Conservation (phyloP, 2,113 vertebrate species). For the Tachysurus vachellii region DNA sequence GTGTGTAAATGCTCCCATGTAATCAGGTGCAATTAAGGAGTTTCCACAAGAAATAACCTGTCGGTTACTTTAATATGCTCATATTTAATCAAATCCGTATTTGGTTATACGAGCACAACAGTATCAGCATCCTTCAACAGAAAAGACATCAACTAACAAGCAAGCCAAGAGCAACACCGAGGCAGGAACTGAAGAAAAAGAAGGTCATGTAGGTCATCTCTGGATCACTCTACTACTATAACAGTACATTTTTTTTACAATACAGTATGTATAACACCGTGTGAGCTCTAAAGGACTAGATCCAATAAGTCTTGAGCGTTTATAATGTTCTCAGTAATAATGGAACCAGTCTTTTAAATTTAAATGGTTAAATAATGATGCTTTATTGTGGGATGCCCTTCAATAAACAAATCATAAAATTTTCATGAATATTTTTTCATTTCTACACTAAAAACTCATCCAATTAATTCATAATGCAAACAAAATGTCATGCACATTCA, state of each 20-base stretch:
- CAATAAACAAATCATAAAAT: not conserved
- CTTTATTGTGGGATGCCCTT: not conserved
- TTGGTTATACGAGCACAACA: not conserved
- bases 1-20: not conserved
- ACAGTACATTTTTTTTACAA: not conserved
- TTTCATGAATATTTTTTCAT: no score
- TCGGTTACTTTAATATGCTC: not conserved
- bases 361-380: not conserved
- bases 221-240: not conserved
- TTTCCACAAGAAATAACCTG: not conserved
- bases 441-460: no score
- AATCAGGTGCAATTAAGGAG: not conserved
- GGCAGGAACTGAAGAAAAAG: not conserved
- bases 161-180: not conserved
- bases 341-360: not conserved
- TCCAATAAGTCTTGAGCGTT: not conserved
- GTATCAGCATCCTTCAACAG: not conserved
- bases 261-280: not conserved
- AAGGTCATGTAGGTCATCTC: not conserved
- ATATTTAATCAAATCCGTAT: not conserved
- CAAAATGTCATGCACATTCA: not conserved
- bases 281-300: not conserved
- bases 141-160: not conserved
- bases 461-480: no score
- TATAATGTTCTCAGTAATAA: not conserved